Percentiles rank a stretch among this genome's conserved stretches.
Conservation (phyloP, 2,113 vertebrate species). For the Eublepharis macularius region DNA sequence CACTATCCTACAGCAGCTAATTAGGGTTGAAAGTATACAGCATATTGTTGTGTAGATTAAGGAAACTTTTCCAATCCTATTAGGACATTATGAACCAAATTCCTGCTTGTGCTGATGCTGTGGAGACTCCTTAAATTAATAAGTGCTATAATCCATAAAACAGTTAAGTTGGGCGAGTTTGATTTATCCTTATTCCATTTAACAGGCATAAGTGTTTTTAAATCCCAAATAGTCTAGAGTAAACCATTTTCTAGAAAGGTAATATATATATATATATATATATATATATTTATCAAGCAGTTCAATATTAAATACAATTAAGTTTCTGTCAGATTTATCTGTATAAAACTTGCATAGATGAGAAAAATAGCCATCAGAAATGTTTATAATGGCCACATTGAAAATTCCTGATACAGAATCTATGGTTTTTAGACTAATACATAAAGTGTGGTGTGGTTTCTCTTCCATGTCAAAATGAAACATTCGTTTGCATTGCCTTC, state of each 20-base stretch:
- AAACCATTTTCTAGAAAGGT: not conserved
- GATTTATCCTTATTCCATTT: not conserved
- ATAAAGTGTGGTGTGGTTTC: not conserved
- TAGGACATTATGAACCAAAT: conserved; percentile 66
- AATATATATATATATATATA: too few species aligned
- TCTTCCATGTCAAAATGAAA: not conserved
- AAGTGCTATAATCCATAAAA: conserved; percentile 54
- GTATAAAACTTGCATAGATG: conserved; percentile 60
- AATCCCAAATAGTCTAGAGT: not conserved
- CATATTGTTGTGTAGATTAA: conserved; percentile 54
- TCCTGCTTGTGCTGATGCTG: conserved; percentile 58
- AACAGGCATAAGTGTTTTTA: not conserved
- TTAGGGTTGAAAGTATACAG: conserved; percentile 61
- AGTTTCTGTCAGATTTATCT: conserved; percentile 58
- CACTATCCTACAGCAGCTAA: too few species aligned
- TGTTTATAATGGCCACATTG: conserved; percentile 50
- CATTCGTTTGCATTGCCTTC: not conserved
- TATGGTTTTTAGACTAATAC: not conserved
- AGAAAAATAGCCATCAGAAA: conserved; percentile 60
- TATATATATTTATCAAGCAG: not conserved
- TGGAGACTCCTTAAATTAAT: conserved; percentile 60
- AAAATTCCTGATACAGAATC: conserved; percentile 51
- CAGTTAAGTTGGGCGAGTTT: not conserved
- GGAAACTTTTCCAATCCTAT: conserved; percentile 67
- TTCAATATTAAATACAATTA: conserved; percentile 26